Evolutionary conservation across 2,797 vertebrate genomes (phyloP), one percentile per base, ranked within the genome.

Genomic region (Onychomys leucogaster): DNA sequence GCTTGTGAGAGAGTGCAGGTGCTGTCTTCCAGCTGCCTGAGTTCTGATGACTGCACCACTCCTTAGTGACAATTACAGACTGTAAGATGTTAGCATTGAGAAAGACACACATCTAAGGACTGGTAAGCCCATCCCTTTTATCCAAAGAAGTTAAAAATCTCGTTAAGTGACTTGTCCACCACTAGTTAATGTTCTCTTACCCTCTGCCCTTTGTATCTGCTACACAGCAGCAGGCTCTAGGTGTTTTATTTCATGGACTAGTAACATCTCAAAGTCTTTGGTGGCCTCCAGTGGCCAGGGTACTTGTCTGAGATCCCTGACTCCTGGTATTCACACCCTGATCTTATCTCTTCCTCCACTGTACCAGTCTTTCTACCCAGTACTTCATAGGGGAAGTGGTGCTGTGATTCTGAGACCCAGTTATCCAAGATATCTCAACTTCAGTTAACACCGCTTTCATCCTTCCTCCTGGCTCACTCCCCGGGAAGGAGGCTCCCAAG

Each of bases 191-290:
- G 23, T 61, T 89, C 65, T 89, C 73, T 81, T 75, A 87, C 61
- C 86, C 55, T n/a, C 34, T 95, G 17, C 46, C 13, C 10, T 87
- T 84, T 88, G 2, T 89, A 19, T 37, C 49, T 77, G 19, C 32
- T 25, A 27, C 55, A 27, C 1, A 94, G 23, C 16, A 85, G 34
- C 73, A 27, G 63, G 90, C 69, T 52, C 13, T 41, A 37, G 84
- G n/a, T 89, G 76, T 78, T 80, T 86, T 87, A 77, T 85, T 92
- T 95, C n/a, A 49, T 90, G 13, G 57, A 77, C 43, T 85, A 81
- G 13, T 89, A 78, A 95, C 88, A 87, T 88, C 46, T 86, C 14
- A 77, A 63, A 88, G 84, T 87, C 29, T 90, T 5, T 46, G 57
- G 2, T 93, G 19, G 19, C 46, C 86, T 46, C 23, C 29, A 73